A percentile compares a stretch with the other conserved stretches of the same genome.
phyloP scores from a whole-genome alignment of 2,113 vertebrate species.

The Mastomys natalensis region DNA sequence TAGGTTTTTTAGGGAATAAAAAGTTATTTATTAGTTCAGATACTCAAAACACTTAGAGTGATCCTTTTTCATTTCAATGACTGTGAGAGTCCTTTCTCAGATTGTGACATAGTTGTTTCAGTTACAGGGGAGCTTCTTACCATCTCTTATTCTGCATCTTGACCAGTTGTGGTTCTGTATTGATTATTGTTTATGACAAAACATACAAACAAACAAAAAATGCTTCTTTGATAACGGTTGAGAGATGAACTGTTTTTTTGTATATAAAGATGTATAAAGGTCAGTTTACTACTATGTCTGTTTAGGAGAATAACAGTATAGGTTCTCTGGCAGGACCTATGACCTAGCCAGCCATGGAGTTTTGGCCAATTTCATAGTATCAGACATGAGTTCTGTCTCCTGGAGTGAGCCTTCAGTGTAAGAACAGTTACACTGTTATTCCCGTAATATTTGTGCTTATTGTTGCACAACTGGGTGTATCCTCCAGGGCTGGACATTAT shows the following conservation, averaged over 20 bases:
- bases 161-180: neutral
- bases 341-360: neutral
- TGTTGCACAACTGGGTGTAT: neutral
- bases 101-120: neutral
- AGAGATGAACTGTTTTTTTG: neutral
- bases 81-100: neutral
- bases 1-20: neutral
- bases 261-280: neutral
- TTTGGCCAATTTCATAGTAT: neutral
- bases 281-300: neutral
- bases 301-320: neutral
- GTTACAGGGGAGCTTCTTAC: neutral
- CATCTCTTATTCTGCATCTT: neutral
- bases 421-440: neutral
- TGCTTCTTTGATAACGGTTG: neutral
- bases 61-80: too few relatives aligned
- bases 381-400: neutral
- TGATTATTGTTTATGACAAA: neutral
- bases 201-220: too few relatives aligned
- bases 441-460: neutral
- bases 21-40: neutral
- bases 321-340: neutral
- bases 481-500: too few relatives aligned
- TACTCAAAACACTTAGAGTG: neutral
- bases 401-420: neutral